Evolutionary conservation across 1,140 invertebrate species (phyloP).

Genomic region (Pseudomyrmex concolor): DNA sequence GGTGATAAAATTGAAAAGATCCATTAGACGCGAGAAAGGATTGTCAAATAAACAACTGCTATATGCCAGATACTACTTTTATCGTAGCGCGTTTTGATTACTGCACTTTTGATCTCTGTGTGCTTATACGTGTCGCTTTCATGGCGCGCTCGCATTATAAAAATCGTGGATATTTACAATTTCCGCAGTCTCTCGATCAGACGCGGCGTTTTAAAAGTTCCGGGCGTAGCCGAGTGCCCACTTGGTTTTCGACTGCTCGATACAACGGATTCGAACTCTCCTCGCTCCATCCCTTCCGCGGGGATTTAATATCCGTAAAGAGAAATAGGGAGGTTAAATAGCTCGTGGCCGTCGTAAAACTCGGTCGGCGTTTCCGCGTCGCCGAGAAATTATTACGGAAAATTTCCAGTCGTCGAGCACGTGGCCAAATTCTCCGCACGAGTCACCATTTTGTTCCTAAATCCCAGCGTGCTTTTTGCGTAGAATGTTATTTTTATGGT

Average conservation of each 20-base stretch:
- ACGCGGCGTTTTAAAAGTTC: conserved; percentile 29
- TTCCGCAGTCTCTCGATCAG: conserved; percentile 8
- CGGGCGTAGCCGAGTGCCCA: conserved; percentile 33
- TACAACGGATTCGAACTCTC: conserved; percentile 18
- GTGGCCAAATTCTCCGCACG: background rate
- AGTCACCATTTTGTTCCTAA: background rate
- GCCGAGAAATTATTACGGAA: conserved; percentile 45
- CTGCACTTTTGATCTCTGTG: background rate
- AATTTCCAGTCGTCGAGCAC: conserved; percentile 16
- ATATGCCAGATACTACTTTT: background rate
- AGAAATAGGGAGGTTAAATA: conserved; percentile 50
- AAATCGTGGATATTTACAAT: conserved; percentile 36
- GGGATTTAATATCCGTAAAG: conserved; percentile 56
- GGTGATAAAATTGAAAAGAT: background rate
- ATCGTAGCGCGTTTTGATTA: background rate
- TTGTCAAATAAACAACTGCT: conserved; percentile 10
- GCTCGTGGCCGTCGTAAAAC: conserved; percentile 44
- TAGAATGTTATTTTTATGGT: background rate
- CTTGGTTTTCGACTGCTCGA: conserved; percentile 51
- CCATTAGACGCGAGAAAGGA: background rate
- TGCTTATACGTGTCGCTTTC: background rate
- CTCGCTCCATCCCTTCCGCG: background rate
- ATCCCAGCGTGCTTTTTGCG: background rate
- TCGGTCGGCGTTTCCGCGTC: conserved; percentile 39
- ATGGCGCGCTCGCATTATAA: conserved; percentile 2